Base-by-base conservation (phyloP, 2,113 vertebrate genomes). In the Ivindomyrus marchei region DNA sequence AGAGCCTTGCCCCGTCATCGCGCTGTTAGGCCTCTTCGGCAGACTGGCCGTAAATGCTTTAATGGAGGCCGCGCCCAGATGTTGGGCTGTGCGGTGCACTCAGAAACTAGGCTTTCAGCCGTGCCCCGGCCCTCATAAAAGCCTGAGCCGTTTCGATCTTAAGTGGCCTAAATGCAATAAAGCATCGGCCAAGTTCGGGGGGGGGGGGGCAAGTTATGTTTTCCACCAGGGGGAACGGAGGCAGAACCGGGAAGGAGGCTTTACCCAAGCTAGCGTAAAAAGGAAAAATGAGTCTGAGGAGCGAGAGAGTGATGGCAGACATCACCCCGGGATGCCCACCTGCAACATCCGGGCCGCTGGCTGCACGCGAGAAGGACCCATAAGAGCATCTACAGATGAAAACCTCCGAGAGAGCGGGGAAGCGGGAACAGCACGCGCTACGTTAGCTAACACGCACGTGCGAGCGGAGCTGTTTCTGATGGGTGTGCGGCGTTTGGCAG, bases 121-220 rank as follows among this genome's bases (percentile, higher is more conserved):
- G 0, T 47, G 84, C 84, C 9, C 17, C 84, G 11, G 84, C n/a
- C 85, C 85, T 9, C 49, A 17, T 87, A 53, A 53, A 36, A 87
- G 15, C 8, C 24, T 13, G 83, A 87, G 15, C 50, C 46, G n/a
- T 42, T 53, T 36, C 47, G 1, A 31, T 53, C 49, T 47, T 53
- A 52, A 87, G 47, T 36, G n/a, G 50, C 50, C 45, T 87, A 39
- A 87, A 87, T 85, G 83, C 83, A 85, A 85, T 85, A 85, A 47
- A n/a, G n/a, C 31, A 1, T 36, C 21, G 11, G 27, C n/a, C 85
- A 53, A 17, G 27, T 50, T 50, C 17, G 50, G 49, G 46, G 70
- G 85, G n/a, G 3, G 49, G 47, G 2, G 1, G 24, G 8, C 6
- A 31, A 21, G 47, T 86, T 31, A 70, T 86, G 56, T 58, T 58